Percentiles rank a stretch among this genome's conserved stretches.
Evolutionary conservation across 2,113 vertebrate species (phyloP).

Genomic region (Myiozetetes cayanensis): DNA sequence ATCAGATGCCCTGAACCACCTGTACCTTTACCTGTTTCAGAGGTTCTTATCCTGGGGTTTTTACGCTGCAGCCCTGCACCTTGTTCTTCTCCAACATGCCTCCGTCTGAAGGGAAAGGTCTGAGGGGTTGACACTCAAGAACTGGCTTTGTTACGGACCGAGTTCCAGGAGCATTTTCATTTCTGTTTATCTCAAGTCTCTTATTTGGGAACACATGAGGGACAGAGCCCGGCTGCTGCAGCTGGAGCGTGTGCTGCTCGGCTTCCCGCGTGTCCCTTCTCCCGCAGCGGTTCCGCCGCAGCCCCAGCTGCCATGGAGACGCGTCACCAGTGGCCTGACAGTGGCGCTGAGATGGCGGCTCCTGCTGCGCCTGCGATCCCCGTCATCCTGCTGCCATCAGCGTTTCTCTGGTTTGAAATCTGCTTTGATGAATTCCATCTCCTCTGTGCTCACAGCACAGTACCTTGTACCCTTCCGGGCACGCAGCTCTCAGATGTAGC

Average conservation of each 20-base stretch:
- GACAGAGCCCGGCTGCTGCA: background rate
- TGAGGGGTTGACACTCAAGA: background rate
- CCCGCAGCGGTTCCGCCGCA: background rate
- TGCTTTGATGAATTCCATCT: background rate
- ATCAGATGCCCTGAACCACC: background rate
- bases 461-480: background rate
- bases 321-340: background rate
- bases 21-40: background rate
- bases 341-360: background rate
- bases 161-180: background rate
- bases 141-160: fast-evolving
- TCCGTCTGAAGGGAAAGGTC: background rate
- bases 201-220: background rate
- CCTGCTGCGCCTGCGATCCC: background rate
- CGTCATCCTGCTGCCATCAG: background rate
- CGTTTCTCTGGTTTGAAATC: background rate
- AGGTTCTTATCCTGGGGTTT: background rate
- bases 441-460: background rate
- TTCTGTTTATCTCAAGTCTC: background rate
- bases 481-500: background rate
- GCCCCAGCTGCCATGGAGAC: background rate
- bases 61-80: background rate
- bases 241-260: background rate
- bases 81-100: background rate
- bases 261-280: background rate